These are phyloP conservation scores for Pelodiscus sinensis DNA, from an alignment of 2,113 vertebrate genomes.

Conservation along the genomic window DNA sequence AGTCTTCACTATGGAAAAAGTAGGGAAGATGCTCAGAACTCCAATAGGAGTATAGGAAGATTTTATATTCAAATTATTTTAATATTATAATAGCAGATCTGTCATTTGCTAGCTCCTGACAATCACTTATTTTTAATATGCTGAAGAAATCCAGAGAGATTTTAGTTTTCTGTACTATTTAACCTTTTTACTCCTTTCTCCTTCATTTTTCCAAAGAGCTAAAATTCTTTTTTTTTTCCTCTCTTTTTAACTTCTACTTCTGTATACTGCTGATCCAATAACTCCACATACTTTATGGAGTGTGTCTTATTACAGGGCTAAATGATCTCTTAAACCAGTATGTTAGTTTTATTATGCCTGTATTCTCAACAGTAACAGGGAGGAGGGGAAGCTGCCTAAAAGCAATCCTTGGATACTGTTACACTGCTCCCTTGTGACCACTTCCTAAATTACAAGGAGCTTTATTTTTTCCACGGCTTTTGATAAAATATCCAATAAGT, in stretches of 20 bases:
- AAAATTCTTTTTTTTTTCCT: not conserved
- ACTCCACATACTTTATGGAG: constrained; percentile 13
- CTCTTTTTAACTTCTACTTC: not conserved
- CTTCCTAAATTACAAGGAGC: not conserved
- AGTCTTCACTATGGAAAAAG: not conserved
- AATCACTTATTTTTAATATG: not conserved
- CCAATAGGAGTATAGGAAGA: not conserved
- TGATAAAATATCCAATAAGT: not conserved
- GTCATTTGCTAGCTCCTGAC: not conserved
- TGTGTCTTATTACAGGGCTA: constrained; percentile 16
- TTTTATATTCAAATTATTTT: not conserved
- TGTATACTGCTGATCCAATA: not conserved
- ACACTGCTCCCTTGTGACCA: constrained; percentile 34
- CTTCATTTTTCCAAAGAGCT: not conserved
- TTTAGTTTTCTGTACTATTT: not conserved
- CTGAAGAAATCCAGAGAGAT: not conserved
- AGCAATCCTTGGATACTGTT: not conserved
- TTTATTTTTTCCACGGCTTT: not conserved
- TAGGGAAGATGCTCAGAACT: rapidly evolving
- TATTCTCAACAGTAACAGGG: not conserved
- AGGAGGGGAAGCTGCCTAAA: not conserved
- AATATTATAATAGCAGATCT: not conserved
- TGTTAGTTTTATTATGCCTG: constrained; percentile 19
- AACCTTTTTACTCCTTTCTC: not conserved
- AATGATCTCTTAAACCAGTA: constrained; percentile 13